These are phyloP conservation scores for Sycon ciliatum DNA, from an alignment of 37 sponge, comb jelly and placozoan genomes.

Conservation along the genomic window DNA sequence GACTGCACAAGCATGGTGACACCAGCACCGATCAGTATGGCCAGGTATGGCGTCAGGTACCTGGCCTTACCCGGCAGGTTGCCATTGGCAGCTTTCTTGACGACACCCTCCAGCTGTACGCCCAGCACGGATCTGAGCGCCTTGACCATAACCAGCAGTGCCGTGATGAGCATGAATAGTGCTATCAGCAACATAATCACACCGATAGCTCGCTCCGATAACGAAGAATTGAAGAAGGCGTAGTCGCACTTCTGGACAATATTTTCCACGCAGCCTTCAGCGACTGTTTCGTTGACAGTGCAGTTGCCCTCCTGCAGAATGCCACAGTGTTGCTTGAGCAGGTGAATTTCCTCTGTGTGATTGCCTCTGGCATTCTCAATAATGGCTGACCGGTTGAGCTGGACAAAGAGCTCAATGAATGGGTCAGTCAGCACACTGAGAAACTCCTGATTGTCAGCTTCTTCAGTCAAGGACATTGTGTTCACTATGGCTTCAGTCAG, in stretches of 20 bases:
- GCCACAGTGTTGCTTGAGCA: not conserved
- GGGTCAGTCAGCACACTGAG: slow-evolving; percentile 41
- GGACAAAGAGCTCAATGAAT: slow-evolving; percentile 24
- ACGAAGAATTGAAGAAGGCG: slow-evolving; percentile 16
- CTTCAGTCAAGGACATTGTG: not conserved
- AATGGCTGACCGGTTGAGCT: slow-evolving; percentile 22
- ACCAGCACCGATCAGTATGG: slow-evolving; percentile 33
- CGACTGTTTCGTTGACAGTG: too few species aligned
- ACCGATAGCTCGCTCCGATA: slow-evolving; percentile 22
- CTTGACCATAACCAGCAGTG: slow-evolving; percentile 29
- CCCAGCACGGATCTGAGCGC: slow-evolving; percentile 25
- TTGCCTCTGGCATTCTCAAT: slow-evolving; percentile 25
- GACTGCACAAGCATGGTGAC: slow-evolving; percentile 41
- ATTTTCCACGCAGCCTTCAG: too few species aligned
- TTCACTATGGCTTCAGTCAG: not conserved
- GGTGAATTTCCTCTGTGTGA: not conserved
- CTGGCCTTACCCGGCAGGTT: slow-evolving; percentile 22
- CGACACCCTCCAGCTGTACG: slow-evolving; percentile 29
- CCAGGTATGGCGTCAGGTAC: slow-evolving; percentile 30
- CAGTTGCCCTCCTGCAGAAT: too few species aligned
- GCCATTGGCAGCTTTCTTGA: slow-evolving; percentile 41
- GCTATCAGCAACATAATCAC: slow-evolving; percentile 21
- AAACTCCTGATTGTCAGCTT: slow-evolving; percentile 25
- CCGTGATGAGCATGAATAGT: slow-evolving; percentile 26
- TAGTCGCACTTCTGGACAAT: slow-evolving; percentile 24